phyloP scores from a whole-genome alignment of 1,140 invertebrate species.

The Popillia japonica region DNA sequence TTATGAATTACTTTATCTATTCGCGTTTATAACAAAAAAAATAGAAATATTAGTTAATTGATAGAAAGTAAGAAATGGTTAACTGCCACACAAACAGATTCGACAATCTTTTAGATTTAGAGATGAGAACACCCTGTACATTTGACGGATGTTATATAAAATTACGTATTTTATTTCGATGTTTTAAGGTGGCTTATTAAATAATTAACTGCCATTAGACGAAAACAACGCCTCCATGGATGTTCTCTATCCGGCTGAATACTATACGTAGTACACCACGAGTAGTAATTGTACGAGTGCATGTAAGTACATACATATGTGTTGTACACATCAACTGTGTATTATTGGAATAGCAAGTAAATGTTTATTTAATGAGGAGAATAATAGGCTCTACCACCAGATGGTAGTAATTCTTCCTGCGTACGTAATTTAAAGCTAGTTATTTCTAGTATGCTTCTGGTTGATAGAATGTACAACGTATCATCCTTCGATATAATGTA shows the following conservation, averaged over 20 bases:
- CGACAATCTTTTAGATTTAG: no score
- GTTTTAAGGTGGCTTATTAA: slow-evolving; percentile 20
- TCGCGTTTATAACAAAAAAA: no score
- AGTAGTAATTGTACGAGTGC: background rate
- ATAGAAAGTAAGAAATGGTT: no score
- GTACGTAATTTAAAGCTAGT: slow-evolving; percentile 1
- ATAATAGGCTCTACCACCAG: slow-evolving; percentile 29
- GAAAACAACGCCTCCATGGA: background rate
- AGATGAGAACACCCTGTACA: no score
- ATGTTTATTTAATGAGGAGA: slow-evolving; percentile 36
- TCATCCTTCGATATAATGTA: no score
- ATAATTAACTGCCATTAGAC: slow-evolving; percentile 1
- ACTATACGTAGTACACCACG: background rate
- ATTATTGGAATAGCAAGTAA: slow-evolving; percentile 11
- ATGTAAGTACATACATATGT: background rate
- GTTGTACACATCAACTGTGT: background rate
- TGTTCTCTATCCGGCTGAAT: background rate
- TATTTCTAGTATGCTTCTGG: background rate
- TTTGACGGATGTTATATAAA: no score
- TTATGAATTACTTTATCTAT: no score
- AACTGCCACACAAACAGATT: no score
- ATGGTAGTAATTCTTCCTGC: slow-evolving; percentile 6
- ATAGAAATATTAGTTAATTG: no score
- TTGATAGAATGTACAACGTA: no score
- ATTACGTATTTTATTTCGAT: background rate